phyloP scores from a whole-genome alignment of 2,113 vertebrate genomes.

The Sinocyclocheilus anophthalmus region DNA sequence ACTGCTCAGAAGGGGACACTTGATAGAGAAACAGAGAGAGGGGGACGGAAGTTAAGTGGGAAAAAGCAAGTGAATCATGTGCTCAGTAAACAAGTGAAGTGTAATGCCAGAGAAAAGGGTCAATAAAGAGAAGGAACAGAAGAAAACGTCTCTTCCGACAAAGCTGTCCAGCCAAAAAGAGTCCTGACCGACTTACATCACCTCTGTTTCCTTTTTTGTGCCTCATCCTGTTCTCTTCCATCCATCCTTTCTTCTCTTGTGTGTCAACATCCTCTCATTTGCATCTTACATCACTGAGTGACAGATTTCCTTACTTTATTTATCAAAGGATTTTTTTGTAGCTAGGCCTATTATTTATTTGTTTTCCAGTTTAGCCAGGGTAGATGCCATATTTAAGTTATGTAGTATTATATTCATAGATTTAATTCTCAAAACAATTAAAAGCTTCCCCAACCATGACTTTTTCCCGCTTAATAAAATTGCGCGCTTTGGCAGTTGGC shows the following conservation, averaged over 20 bases:
- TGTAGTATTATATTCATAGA: neutral
- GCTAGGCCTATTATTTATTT: too few relatives aligned
- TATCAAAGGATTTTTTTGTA: too few relatives aligned
- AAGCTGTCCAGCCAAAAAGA: constrained; percentile 41
- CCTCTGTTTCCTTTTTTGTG: neutral
- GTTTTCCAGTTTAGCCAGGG: too few relatives aligned
- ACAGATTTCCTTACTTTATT: neutral
- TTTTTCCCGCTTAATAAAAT: constrained; percentile 23
- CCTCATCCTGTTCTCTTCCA: constrained; percentile 16
- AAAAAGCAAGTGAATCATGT: constrained; percentile 16
- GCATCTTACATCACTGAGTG: constrained; percentile 20
- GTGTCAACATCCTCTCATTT: constrained; percentile 30
- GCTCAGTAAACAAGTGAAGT: constrained; percentile 42
- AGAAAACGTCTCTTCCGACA: constrained; percentile 45
- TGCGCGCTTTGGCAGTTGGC: constrained; percentile 59
- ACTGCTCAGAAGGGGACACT: constrained; percentile 15
- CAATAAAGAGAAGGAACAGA: constrained; percentile 48
- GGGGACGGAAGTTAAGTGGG: neutral
- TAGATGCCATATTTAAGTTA: neutral
- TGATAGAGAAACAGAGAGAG: constrained; percentile 35
- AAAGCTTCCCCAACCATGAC: neutral
- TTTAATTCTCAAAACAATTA: neutral
- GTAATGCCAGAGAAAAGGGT: constrained; percentile 41
- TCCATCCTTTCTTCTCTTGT: constrained; percentile 12
- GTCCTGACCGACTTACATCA: constrained; percentile 18